Base-by-base conservation (phyloP, 2,113 vertebrate species). In the Origma solitaria region DNA sequence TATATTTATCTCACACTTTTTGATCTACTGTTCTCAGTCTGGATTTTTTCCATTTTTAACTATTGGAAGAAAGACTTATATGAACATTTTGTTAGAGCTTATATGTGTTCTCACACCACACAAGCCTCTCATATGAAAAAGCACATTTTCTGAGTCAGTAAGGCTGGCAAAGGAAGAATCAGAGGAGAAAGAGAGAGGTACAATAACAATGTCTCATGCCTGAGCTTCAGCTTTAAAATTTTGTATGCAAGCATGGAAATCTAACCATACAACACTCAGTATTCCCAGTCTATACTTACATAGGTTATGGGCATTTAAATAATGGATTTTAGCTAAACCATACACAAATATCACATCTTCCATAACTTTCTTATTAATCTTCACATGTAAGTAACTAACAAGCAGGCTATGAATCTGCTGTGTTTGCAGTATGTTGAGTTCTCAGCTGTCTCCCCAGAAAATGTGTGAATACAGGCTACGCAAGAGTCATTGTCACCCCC, bases 131-230 rank as follows among this genome's bases (percentile, higher is more conserved):
- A 3, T 4, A 49, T 2, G 8, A 62, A 54, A 69, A 75, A 68
- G 5, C 9, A 62, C 7, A 6, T 60, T 94, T 77, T 83, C 18
- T 54, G 15, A 66, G 21, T 58, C 42, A 79, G 6, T 21, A 35
- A 31, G 31, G 19, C 21, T 38, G 8, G 40, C 13, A 66, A 79
- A 92, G 27, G 21, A 45, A 25, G 6, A 50, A 6, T 9, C 42
- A 58, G 40, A 80, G 83, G 56, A 47, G 10, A 56, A 42, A 69
- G 47, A 71, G 20, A 57, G 24, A 82, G 3, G 35, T 22, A 15
- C 38, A 57, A 6, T 31, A 75, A 62, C 0, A 0, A 25, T 13
- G 3, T 27, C 23, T 75, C 30, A 18, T 27, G 20, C 8, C 24
- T 18, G 15, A 58, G 17, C 42, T 56, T 4, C 51, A 60, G n/a